Percentiles rank a stretch among this genome's conserved stretches.
Evolutionary conservation across 2,888 invertebrate genomes (phyloP).

Genomic region (Cheiracanthium punctorium): DNA sequence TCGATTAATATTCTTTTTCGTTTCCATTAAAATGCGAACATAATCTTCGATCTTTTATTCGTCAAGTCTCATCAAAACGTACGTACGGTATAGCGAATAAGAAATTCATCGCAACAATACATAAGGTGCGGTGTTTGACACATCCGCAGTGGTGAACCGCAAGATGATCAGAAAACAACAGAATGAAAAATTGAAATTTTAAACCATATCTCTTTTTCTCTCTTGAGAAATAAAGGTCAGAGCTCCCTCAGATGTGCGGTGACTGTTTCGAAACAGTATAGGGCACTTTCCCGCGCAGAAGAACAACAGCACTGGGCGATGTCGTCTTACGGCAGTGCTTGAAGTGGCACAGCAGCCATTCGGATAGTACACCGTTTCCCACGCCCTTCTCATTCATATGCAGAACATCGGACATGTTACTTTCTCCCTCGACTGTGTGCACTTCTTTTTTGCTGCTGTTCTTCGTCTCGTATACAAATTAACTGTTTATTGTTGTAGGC

Average conservation of each 20-base stretch:
- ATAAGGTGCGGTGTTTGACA: neutral
- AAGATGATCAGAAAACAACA: too few relatives aligned
- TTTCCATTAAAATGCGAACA: too few relatives aligned
- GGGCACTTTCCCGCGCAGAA: neutral
- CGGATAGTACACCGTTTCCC: constrained; percentile 41
- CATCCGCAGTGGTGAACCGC: neutral
- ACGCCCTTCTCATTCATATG: constrained; percentile 61
- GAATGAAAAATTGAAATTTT: too few relatives aligned
- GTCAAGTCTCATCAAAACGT: too few relatives aligned
- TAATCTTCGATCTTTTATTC: too few relatives aligned
- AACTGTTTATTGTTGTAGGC: neutral
- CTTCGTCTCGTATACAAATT: neutral
- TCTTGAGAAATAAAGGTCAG: neutral
- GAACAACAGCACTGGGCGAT: constrained; percentile 41
- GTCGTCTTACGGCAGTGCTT: constrained; percentile 37
- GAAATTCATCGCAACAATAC: neutral
- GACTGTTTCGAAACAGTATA: neutral
- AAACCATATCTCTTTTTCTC: too few relatives aligned
- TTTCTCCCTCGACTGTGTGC: neutral
- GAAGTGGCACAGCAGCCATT: constrained; percentile 49
- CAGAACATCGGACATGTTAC: constrained; percentile 22
- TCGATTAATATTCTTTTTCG: too few relatives aligned
- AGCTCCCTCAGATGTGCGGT: neutral
- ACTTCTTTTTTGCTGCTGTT: neutral
- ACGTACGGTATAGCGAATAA: neutral